Conservation (phyloP, 2,888 invertebrate species). For the Venusia cambrica region DNA sequence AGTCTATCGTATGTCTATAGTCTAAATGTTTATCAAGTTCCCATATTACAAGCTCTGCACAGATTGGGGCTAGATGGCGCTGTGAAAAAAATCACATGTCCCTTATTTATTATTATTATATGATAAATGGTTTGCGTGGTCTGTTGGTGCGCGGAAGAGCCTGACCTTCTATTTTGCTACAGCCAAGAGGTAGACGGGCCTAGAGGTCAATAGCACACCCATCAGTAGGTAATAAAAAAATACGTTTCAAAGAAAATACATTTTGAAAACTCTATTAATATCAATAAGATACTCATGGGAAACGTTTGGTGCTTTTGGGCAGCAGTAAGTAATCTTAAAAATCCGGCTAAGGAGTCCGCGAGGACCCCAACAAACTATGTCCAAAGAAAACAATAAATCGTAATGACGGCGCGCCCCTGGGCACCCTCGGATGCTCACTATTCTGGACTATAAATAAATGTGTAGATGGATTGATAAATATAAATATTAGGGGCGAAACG, state of each 20-base stretch:
- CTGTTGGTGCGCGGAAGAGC: no score
- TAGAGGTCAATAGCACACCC: no score
- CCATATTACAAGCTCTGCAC: no score
- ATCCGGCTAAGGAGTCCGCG: constrained; percentile 54
- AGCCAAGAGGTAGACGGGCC: no score
- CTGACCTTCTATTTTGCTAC: no score
- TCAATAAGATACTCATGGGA: constrained; percentile 39
- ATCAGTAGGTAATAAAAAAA: no score
- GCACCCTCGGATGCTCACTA: constrained; percentile 77
- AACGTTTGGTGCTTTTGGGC: constrained; percentile 42
- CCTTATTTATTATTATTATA: no score
- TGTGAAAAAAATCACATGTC: no score
- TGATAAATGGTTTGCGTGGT: no score
- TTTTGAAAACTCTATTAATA: constrained; percentile 17
- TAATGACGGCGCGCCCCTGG: constrained; percentile 71
- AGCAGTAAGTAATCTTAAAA: constrained; percentile 54
- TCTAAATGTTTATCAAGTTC: no score
- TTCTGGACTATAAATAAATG: constrained; percentile 80
- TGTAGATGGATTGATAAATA: constrained; percentile 82
- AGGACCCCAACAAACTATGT: constrained; percentile 65
- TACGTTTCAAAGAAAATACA: constrained; percentile 7
- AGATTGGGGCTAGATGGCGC: no score
- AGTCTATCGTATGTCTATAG: no score
- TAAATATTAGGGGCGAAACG: constrained; percentile 80
- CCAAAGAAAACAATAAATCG: constrained; percentile 79